Conservation (phyloP, 2,888 invertebrate genomes). For the Parnassius apollo region DNA sequence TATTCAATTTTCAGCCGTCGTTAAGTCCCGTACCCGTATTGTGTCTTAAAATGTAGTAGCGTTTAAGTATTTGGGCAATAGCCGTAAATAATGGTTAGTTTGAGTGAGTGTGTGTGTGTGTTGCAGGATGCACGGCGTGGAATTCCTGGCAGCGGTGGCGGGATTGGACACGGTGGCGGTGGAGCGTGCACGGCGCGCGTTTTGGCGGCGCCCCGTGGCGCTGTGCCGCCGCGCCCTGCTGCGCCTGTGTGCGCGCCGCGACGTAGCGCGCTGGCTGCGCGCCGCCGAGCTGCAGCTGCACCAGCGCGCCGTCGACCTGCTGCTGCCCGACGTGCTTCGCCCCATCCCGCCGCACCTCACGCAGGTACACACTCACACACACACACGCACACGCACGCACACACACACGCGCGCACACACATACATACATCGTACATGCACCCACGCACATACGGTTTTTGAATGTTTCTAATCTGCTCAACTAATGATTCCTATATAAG, state of each 20-base stretch:
- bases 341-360: slow-evolving; percentile 97
- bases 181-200: slow-evolving; percentile 94
- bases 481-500: not conserved
- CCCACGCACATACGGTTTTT: slow-evolving; percentile 56
- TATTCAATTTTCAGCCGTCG: too few relatives aligned
- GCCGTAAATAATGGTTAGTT: too few relatives aligned
- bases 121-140: slow-evolving; percentile 93
- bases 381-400: slow-evolving; percentile 74
- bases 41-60: too few relatives aligned
- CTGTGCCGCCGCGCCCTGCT: slow-evolving; percentile 96
- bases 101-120: not conserved
- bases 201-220: slow-evolving; percentile 93
- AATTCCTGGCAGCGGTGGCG: slow-evolving; percentile 94
- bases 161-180: slow-evolving; percentile 94
- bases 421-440: slow-evolving; percentile 17
- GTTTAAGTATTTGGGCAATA: too few relatives aligned
- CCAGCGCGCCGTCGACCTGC: slow-evolving; percentile 96
- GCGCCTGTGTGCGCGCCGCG: slow-evolving; percentile 76
- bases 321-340: slow-evolving; percentile 97
- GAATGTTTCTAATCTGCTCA: not conserved
- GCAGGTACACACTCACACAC: slow-evolving; percentile 83
- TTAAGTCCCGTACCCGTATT: too few relatives aligned
- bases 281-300: slow-evolving; percentile 95
- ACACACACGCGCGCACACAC: not conserved
- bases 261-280: slow-evolving; percentile 89